Percentiles rank a stretch among this genome's conserved stretches.
Evolutionary conservation across 2,113 vertebrate species (phyloP).

Genomic region (Dendrocopos noguchii): DNA sequence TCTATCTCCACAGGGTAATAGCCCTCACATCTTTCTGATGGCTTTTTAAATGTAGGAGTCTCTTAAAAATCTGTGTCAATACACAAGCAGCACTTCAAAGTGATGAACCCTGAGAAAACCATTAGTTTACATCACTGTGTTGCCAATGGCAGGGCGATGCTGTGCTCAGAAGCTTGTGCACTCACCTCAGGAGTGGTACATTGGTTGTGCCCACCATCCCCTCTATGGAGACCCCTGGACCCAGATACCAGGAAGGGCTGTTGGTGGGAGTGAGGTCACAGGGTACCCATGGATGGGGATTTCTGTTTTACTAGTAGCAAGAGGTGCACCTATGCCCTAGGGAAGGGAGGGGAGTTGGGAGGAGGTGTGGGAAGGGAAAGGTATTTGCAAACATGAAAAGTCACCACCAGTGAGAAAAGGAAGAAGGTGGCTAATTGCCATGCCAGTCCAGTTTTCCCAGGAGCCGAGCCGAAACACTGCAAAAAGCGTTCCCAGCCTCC

Average conservation of each 20-base stretch:
- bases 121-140: neutral
- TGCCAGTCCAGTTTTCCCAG: constrained; percentile 46
- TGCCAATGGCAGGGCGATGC: accelerated
- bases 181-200: neutral
- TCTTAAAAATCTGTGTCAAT: neutral
- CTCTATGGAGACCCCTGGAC: neutral
- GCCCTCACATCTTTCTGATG: neutral
- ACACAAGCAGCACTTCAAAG: neutral
- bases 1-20: neutral
- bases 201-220: neutral
- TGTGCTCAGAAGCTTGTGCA: neutral
- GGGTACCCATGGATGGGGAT: neutral
- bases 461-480: neutral
- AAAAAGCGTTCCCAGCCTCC: neutral
- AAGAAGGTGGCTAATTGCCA: constrained; percentile 34
- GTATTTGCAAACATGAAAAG: constrained; percentile 38
- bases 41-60: neutral
- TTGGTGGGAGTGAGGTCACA: neutral
- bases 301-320: neutral
- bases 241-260: neutral
- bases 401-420: constrained; percentile 2
- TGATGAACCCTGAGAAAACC: neutral
- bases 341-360: constrained; percentile 20
- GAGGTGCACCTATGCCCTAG: constrained; percentile 16
- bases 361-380: constrained; percentile 56